Percentiles rank a stretch among this genome's conserved stretches.
These are phyloP conservation scores for Sminthurides aquaticus DNA, from an alignment of 2,888 invertebrate genomes.

Conservation along the genomic window DNA sequence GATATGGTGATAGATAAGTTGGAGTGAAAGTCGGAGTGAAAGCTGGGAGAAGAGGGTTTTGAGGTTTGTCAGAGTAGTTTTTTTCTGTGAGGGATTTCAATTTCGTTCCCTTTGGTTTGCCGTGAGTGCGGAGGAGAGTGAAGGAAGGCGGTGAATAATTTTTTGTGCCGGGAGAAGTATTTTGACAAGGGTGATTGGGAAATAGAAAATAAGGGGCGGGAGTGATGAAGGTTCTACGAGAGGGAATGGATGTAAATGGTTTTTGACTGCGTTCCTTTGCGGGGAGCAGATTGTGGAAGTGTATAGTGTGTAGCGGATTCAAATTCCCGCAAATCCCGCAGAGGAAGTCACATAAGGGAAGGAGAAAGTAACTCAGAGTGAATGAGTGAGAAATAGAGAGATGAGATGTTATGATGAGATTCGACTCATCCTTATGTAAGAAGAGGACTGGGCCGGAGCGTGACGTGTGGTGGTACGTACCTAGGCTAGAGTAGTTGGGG, in stretches of 20 bases:
- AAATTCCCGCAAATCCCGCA: not conserved
- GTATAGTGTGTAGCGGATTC: too few species aligned
- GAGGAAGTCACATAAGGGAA: not conserved
- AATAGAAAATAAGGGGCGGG: not conserved
- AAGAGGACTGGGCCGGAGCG: too few species aligned
- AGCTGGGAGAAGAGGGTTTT: not conserved
- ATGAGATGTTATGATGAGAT: too few species aligned
- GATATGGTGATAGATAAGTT: not conserved
- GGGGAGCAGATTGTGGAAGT: too few species aligned
- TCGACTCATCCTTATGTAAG: too few species aligned
- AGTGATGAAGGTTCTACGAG: not conserved
- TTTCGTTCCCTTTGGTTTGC: not conserved
- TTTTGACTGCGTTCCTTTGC: not conserved
- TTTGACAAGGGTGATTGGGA: not conserved
- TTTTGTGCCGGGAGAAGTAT: not conserved
- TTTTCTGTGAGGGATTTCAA: not conserved
- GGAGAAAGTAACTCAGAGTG: not conserved
- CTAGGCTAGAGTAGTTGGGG: too few species aligned
- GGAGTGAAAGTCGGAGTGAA: not conserved
- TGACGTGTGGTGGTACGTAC: too few species aligned
- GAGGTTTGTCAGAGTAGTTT: not conserved
- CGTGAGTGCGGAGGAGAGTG: not conserved
- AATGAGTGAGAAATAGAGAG: conserved; percentile 10
- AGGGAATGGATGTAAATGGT: not conserved
- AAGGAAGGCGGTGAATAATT: too few species aligned